Evolutionary conservation across 1,140 invertebrate genomes (phyloP).

Genomic region (Microplitis demolitor): DNA sequence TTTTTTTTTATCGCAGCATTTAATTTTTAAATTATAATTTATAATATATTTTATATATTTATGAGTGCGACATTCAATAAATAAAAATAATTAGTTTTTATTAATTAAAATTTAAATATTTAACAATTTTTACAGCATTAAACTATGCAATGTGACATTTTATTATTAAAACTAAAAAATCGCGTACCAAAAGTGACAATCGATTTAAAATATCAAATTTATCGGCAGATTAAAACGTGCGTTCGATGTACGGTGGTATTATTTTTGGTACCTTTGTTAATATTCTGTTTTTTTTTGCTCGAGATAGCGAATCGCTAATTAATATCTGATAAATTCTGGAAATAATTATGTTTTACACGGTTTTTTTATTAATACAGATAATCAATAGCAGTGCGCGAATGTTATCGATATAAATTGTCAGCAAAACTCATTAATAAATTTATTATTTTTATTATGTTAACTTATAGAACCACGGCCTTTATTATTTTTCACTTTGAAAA

Average conservation of each 20-base stretch:
- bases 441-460: neutral
- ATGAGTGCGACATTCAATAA: neutral
- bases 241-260: constrained; percentile 18
- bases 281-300: neutral
- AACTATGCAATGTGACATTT: no score
- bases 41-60: constrained; percentile 13
- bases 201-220: constrained; percentile 12
- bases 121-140: no score
- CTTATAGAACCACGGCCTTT: neutral
- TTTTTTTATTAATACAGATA: neutral
- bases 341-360: neutral
- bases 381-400: neutral
- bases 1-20: constrained; percentile 5
- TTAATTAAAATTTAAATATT: no score
- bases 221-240: constrained; percentile 14
- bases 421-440: neutral
- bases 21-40: neutral
- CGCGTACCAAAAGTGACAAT: constrained; percentile 5
- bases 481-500: no score
- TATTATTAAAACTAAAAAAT: neutral
- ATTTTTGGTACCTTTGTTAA: neutral
- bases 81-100: neutral
- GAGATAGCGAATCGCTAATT: neutral
- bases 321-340: neutral
- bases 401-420: no score